Evolutionary conservation across 2,113 vertebrate genomes (phyloP).

Genomic region (Odontophorus gujanensis): DNA sequence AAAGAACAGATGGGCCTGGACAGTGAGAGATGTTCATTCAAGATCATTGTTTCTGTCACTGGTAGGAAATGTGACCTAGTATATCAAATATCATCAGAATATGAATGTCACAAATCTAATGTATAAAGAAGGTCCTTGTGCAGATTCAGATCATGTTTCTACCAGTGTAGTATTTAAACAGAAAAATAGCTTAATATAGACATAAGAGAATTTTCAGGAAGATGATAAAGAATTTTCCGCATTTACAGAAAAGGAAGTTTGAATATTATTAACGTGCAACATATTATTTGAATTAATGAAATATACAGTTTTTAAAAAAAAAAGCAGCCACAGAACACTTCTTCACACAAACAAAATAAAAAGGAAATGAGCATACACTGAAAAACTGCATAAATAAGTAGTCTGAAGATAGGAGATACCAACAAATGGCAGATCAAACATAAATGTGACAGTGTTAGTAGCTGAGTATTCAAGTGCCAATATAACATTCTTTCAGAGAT

Average conservation of each 20-base stretch:
- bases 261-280: neutral
- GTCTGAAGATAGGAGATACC: neutral
- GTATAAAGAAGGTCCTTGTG: rapidly evolving
- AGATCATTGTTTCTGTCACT: neutral
- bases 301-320: neutral
- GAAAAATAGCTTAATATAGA: neutral
- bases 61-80: neutral
- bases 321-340: neutral
- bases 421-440: neutral
- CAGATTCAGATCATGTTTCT: neutral
- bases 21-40: neutral
- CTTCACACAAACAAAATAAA: neutral
- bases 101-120: neutral
- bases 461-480: neutral
- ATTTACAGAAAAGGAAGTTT: neutral
- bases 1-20: neutral
- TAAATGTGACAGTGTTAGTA: neutral
- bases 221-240: neutral
- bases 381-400: neutral
- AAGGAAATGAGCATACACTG: neutral
- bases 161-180: neutral
- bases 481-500: neutral
- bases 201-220: neutral
- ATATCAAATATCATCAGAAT: neutral
- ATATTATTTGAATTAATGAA: neutral